Evolutionary conservation across 2,888 invertebrate genomes (phyloP).

Genomic region (Thumatha senex): DNA sequence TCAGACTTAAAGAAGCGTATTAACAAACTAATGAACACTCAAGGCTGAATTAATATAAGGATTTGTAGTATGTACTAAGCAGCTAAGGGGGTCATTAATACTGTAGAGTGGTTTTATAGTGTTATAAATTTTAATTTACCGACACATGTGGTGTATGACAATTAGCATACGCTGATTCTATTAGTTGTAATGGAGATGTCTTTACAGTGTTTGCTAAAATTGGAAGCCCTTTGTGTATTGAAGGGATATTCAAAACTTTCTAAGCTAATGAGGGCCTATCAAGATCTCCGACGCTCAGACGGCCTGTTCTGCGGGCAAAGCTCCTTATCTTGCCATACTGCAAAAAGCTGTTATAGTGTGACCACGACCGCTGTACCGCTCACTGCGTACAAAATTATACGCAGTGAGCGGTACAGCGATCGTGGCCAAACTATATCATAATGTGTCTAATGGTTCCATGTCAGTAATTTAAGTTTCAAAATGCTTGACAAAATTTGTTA

Average conservation of each 20-base stretch:
- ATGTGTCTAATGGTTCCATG: no score
- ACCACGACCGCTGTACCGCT: no score
- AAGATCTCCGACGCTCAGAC: no score
- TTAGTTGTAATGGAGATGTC: slow-evolving; percentile 32
- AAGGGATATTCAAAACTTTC: background rate
- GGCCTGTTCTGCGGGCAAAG: no score
- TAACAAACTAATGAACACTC: slow-evolving; percentile 64
- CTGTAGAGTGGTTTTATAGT: slow-evolving; percentile 45
- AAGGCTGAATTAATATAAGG: slow-evolving; percentile 74
- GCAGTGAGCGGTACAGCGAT: no score
- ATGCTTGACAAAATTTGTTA: no score
- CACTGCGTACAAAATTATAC: no score
- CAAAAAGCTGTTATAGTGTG: no score
- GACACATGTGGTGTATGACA: slow-evolving; percentile 36
- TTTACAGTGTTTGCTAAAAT: slow-evolving; percentile 16
- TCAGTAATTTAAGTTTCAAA: no score
- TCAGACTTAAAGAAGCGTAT: slow-evolving; percentile 19
- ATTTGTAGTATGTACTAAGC: slow-evolving; percentile 64
- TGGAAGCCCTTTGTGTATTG: background rate
- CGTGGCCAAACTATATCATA: no score
- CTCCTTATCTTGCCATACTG: no score
- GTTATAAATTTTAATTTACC: slow-evolving; percentile 56
- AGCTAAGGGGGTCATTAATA: slow-evolving; percentile 42
- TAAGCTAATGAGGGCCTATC: background rate
- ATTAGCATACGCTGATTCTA: slow-evolving; percentile 36